Conservation (phyloP, 2,113 vertebrate genomes). For the Bos taurus region DNA sequence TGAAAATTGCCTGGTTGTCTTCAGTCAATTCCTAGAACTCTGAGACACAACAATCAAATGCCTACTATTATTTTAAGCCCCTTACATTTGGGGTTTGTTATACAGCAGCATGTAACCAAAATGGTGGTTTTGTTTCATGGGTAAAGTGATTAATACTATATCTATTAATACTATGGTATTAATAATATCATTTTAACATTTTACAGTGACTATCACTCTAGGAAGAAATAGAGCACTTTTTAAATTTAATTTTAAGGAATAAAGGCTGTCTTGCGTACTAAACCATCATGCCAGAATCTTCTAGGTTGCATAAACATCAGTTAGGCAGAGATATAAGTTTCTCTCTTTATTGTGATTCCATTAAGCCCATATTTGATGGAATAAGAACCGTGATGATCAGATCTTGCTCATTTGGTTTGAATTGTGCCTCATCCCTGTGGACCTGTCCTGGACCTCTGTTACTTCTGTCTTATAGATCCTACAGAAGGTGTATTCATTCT, state of each 20-base stretch:
- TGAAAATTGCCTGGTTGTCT: not conserved
- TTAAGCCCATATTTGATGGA: not conserved
- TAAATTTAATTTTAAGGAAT: not conserved
- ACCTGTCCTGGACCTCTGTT: not conserved
- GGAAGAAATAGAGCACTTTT: not conserved
- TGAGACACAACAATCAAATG: not conserved
- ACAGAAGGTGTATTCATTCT: not conserved
- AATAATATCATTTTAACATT: not conserved
- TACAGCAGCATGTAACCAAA: not conserved
- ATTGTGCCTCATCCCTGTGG: not conserved
- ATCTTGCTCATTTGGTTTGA: not conserved
- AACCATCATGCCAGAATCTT: not conserved
- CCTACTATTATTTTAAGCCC: not conserved
- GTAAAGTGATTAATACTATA: not conserved
- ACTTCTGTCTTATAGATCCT: not conserved
- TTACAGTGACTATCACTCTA: not conserved
- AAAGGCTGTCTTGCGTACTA: not conserved
- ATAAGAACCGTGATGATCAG: not conserved
- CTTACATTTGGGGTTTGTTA: not conserved
- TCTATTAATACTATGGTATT: no score
- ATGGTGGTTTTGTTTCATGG: not conserved
- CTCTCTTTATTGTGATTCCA: not conserved
- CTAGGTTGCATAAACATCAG: not conserved
- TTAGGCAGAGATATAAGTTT: not conserved
- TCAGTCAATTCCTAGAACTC: not conserved